Evolutionary conservation across 37 sponge, comb jelly and placozoan genomes (phyloP), one percentile per base, ranked within the genome.

Genomic region (Agelas oroides): DNA sequence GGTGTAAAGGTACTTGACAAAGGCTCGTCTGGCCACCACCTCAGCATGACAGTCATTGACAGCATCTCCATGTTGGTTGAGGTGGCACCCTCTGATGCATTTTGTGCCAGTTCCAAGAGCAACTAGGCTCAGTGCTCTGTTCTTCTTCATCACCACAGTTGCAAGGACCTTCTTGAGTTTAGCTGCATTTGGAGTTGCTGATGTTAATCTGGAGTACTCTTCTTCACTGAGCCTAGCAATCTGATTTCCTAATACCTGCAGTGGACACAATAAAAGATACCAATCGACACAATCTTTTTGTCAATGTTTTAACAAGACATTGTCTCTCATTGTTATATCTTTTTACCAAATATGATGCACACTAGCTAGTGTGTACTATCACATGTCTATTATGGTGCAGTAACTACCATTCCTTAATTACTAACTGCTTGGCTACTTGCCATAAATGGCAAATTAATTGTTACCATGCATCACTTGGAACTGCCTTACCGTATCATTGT

Each of bases 11-110:
- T 87, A 98, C 28, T 86, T 78, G 23, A 87, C n/a, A 15, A 98
- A 80, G 30, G 94, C 84, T 46, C 98, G 52, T 32, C 98, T 68
- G 1, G 90, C 84, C 1, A 98, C 53, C 1, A 95, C 85, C 76
- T 95, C 98, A 53, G 98, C 98, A 72, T 95, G 96, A 32, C 92
- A 88, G 76, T 98, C 98, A 74, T 95, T 93, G 1, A 98, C 65
- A 28, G 94, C 86, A 33, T 81, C 31, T 0, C 98, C 98, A 60
- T 62, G 37, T 56, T 83, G 76, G 71, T 88, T 91, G 31, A 98
- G 73, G n/a, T 77, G 63, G 16, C 87, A 73, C 28, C 92, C 94
- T 52, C 41, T 74, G 62, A 95, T 92, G 79, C 92, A 88, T 64
- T 95, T 93, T 5, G 96, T 93, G 18, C 98, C 98, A 1, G 96